A percentile compares a stretch with the other conserved stretches of the same genome.
These are phyloP conservation scores for Holothuria leucospilota DNA, from an alignment of 53 echinoderm and acorn worm genomes.

Conservation along the genomic window DNA sequence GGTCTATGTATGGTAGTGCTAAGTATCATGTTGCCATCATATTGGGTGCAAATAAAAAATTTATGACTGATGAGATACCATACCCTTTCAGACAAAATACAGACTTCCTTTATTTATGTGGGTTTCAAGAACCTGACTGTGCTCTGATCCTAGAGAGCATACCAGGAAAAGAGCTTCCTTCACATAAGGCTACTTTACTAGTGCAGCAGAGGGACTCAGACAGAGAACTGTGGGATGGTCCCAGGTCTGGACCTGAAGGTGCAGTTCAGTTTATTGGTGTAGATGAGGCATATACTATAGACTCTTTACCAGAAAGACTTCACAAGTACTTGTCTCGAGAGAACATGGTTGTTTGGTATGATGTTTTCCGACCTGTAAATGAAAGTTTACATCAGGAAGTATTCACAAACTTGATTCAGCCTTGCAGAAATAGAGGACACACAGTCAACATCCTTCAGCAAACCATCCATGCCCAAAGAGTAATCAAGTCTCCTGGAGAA, in stretches of 20 bases:
- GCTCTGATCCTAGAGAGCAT: constrained; percentile 84
- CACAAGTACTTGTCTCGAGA: constrained; percentile 61
- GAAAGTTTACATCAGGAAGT: constrained; percentile 78
- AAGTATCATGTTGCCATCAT: constrained; percentile 84
- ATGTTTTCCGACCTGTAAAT: constrained; percentile 76
- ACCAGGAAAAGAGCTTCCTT: constrained; percentile 69
- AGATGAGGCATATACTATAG: constrained; percentile 75
- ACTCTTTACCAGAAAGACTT: constrained; percentile 71
- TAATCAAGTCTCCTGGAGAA: constrained; percentile 87
- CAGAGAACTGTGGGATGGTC: constrained; percentile 96
- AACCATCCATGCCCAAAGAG: constrained; percentile 77
- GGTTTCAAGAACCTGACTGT: constrained; percentile 96
- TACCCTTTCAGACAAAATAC: constrained; percentile 96
- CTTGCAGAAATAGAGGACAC: constrained; percentile 80
- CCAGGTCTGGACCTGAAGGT: constrained; percentile 84
- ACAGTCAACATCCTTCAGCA: constrained; percentile 88
- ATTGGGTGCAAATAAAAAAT: constrained; percentile 76
- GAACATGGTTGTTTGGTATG: constrained; percentile 85
- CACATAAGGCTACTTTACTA: constrained; percentile 85
- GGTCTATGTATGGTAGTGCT: constrained; percentile 68
- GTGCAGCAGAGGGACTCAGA: constrained; percentile 91
- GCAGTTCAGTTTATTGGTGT: constrained; percentile 87
- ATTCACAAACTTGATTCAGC: constrained; percentile 73
- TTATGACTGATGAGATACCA: constrained; percentile 95
- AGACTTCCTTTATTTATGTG: constrained; percentile 90